Evolutionary conservation across 2,113 vertebrate species (phyloP).

Genomic region (Lophius piscatorius): DNA sequence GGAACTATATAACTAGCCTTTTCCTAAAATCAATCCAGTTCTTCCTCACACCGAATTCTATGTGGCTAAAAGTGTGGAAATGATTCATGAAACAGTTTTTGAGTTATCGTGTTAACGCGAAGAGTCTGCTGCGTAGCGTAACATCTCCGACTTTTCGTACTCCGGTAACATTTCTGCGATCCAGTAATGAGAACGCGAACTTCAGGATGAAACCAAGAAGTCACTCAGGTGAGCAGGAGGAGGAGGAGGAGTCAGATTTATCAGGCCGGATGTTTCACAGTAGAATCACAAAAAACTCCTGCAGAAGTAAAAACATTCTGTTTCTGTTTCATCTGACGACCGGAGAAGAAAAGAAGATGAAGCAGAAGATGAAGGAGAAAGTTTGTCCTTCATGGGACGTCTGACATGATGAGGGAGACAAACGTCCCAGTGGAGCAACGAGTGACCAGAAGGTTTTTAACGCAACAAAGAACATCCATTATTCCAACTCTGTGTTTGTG

Average conservation of each 20-base stretch:
- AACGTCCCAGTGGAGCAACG: conserved; percentile 49
- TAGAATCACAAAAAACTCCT: conserved; percentile 48
- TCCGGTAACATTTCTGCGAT: too few species aligned
- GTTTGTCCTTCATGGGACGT: conserved; percentile 60
- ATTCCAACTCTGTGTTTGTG: background rate
- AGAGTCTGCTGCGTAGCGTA: too few species aligned
- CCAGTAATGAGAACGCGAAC: too few species aligned
- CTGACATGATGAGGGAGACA: conserved; percentile 64
- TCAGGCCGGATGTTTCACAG: conserved; percentile 45
- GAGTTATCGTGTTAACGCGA: too few species aligned
- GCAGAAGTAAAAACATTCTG: conserved; percentile 45
- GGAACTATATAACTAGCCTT: too few species aligned
- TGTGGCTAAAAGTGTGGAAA: too few species aligned
- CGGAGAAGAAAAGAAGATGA: conserved; percentile 45
- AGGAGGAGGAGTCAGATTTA: conserved; percentile 33
- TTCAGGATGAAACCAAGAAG: too few species aligned
- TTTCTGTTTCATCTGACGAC: conserved; percentile 54
- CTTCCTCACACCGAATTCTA: too few species aligned
- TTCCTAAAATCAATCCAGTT: too few species aligned
- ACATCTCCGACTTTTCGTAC: too few species aligned
- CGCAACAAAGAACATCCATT: conserved; percentile 49
- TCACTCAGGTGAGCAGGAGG: too few species aligned
- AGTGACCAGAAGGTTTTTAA: conserved; percentile 56
- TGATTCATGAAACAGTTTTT: too few species aligned
- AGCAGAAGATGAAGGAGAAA: conserved; percentile 54